Conservation (phyloP, 2,888 invertebrate genomes). For the Nomada hirtipes region DNA sequence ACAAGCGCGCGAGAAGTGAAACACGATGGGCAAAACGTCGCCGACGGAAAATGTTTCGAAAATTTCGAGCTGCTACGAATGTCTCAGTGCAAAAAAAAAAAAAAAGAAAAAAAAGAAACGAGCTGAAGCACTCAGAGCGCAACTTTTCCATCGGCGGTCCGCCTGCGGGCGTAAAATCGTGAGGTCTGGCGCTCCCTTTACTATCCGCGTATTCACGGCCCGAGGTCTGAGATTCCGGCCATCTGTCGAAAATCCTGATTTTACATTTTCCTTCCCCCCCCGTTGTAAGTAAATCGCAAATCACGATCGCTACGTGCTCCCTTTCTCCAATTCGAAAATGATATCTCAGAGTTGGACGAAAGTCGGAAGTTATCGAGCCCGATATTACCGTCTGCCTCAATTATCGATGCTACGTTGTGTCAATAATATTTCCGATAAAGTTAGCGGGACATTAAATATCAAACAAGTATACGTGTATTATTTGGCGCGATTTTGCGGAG, state of each 20-base stretch:
- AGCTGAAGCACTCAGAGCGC: slow-evolving; percentile 81
- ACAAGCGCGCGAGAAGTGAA: background rate
- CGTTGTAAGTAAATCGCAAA: slow-evolving; percentile 73
- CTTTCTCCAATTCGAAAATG: slow-evolving; percentile 10
- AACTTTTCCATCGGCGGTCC: slow-evolving; percentile 83
- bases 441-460: background rate
- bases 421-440: background rate
- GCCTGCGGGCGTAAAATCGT: slow-evolving; percentile 82
- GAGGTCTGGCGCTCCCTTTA: slow-evolving; percentile 74
- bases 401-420: background rate
- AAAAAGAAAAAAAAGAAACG: slow-evolving; percentile 72
- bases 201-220: slow-evolving; percentile 76
- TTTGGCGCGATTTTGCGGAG: too few relatives aligned
- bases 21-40: slow-evolving; percentile 14
- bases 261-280: slow-evolving; percentile 76
- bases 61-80: slow-evolving; percentile 59
- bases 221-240: slow-evolving; percentile 82
- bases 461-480: too few relatives aligned
- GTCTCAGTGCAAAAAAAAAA: slow-evolving; percentile 73
- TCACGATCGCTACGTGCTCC: slow-evolving; percentile 22
- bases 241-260: slow-evolving; percentile 82
- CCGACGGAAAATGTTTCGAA: slow-evolving; percentile 67
- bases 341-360: background rate
- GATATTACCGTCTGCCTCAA: background rate
- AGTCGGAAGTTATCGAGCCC: background rate